Evolutionary conservation across 2,797 vertebrate genomes (phyloP), one percentile per base, ranked within the genome.

Genomic region (Epinephelus awoara): DNA sequence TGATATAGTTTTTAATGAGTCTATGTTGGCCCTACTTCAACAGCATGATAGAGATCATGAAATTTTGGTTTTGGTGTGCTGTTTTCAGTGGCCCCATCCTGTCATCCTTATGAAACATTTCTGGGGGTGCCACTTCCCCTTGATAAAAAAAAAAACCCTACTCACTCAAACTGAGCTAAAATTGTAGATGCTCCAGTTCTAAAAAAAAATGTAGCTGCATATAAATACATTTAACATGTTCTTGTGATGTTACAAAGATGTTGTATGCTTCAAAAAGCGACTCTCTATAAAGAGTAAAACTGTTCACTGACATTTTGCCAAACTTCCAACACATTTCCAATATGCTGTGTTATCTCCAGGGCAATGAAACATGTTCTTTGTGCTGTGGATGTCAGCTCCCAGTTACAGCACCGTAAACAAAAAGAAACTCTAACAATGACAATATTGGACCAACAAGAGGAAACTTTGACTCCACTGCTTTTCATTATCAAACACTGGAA

Each of bases 401-500:
- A 73, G 19, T 72, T 73, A 61, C 56, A 63, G 15, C 58, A 23
- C 8, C 42, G 64, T 44, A 27, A 61, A 71, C 64, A 49, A 57
- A 65, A 59, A 61, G 11, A 74, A 80, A 62, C 49, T 19, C 2
- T 34, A 66, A 57, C 68, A 62, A 62, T 21, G 9, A 38, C 44
- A 59, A 75, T 55, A 52, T 9, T 49, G 34, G 40, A 72, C 65
- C 67, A 77, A 90, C 76, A 29, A 66, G 51, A 77, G 38, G 17
- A 50, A 85, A 85, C 18, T 77, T 50, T 72, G 63, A 85, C 79
- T 74, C 59, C 17, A 15, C 19, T 61, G 77, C 58, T 67, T 73
- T 78, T 88, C 61, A 75, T 88, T 74, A 77, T 79, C 58, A 82
- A 83, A 82, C 77, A 86, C 10, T 79, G 73, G 65, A 89, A 88